phyloP scores from a whole-genome alignment of 2,113 vertebrate species.

The Lagopus muta region DNA sequence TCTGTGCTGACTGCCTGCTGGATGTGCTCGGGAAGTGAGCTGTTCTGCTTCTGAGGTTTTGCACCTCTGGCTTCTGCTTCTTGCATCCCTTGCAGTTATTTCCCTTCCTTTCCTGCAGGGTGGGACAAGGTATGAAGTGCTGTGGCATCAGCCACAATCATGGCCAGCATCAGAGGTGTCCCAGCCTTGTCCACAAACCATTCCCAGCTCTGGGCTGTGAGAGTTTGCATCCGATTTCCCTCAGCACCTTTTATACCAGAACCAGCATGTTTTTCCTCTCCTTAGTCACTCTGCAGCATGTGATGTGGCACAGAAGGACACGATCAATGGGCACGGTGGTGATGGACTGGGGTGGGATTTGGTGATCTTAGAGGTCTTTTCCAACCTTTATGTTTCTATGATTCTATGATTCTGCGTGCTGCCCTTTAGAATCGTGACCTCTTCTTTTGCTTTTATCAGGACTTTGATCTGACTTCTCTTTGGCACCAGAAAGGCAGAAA shows the following conservation, averaged over 20 bases:
- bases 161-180: background rate
- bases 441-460: background rate
- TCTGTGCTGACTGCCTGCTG: background rate
- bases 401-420: no score
- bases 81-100: background rate
- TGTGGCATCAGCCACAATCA: accelerated
- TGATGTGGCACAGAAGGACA: no score
- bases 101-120: background rate
- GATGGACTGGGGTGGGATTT: no score
- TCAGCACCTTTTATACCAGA: background rate
- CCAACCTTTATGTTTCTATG: no score
- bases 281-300: background rate
- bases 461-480: background rate
- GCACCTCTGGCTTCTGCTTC: background rate
- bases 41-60: slow-evolving; percentile 32
- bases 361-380: no score
- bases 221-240: background rate
- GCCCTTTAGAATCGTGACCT: background rate
- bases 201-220: background rate
- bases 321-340: no score
- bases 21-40: background rate
- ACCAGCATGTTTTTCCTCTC: background rate
- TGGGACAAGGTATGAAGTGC: background rate
- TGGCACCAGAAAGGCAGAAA: background rate
- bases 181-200: background rate